phyloP scores from a whole-genome alignment of 2,113 vertebrate genomes.

The Fulica atra region DNA sequence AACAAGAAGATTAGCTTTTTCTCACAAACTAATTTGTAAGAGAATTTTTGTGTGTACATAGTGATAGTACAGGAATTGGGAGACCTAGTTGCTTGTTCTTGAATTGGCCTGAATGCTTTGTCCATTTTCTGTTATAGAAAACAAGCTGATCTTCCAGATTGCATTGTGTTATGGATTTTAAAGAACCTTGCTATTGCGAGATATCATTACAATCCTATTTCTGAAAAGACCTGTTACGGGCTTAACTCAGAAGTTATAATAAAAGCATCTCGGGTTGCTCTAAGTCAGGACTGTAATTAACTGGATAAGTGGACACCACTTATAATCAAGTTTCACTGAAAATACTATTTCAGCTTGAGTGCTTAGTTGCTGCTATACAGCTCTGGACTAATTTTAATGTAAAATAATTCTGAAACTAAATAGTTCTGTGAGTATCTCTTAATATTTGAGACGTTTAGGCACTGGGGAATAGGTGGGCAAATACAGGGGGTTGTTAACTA shows the following conservation, averaged over 20 bases:
- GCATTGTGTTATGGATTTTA: conserved; percentile 21
- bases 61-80: neutral
- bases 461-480: neutral
- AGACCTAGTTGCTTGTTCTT: neutral
- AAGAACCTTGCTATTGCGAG: neutral
- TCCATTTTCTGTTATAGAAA: conserved; percentile 35
- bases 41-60: neutral
- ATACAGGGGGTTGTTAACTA: neutral
- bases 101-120: neutral
- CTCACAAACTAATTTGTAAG: neutral
- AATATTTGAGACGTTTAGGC: neutral
- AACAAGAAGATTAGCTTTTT: neutral
- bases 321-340: conserved; percentile 31
- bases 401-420: neutral
- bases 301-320: neutral
- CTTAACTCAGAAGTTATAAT: conserved; percentile 17
- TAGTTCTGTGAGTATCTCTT: neutral
- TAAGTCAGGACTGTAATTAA: conserved; percentile 28
- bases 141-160: conserved; percentile 29
- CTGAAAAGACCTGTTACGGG: conserved; percentile 20
- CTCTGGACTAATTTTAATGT: conserved; percentile 1
- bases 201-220: neutral
- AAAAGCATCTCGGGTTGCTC: conserved; percentile 14
- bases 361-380: neutral
- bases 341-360: neutral